Percentiles rank a stretch among this genome's conserved stretches.
Conservation (phyloP, 2,888 invertebrate genomes). For the Lasioglossum malachurum region DNA sequence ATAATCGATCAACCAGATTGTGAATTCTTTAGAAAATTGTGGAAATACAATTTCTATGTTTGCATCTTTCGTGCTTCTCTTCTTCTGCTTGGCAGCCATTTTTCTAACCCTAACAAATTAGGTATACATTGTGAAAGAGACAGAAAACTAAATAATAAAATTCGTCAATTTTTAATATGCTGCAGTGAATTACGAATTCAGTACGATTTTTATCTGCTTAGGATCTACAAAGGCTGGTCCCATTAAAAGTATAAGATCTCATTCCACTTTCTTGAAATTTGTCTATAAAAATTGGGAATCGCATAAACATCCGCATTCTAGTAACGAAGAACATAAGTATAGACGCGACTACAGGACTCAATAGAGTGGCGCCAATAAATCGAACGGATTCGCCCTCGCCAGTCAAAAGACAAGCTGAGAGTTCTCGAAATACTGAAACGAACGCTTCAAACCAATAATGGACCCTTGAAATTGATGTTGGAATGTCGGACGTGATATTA, state of each 20-base stretch:
- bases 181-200: too few species aligned
- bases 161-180: neutral
- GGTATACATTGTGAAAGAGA: neutral
- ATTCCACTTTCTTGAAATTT: too few species aligned
- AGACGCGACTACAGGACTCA: neutral
- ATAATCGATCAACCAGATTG: too few species aligned
- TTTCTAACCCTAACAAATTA: neutral
- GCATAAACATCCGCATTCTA: neutral
- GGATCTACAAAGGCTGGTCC: too few species aligned
- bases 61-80: too few species aligned
- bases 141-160: neutral
- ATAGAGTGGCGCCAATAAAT: neutral
- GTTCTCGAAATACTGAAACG: constrained; percentile 22
- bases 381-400: neutral
- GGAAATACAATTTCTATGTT: too few species aligned
- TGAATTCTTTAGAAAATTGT: too few species aligned
- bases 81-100: too few species aligned
- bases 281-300: too few species aligned
- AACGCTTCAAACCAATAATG: constrained; percentile 21
- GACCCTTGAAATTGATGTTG: constrained; percentile 17
- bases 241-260: too few species aligned
- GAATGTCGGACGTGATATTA: constrained; percentile 32
- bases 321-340: neutral
- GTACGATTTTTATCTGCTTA: too few species aligned
- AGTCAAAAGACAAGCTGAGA: constrained; percentile 2